Percentiles rank a stretch among this genome's conserved stretches.
Evolutionary conservation across 2,113 vertebrate species (phyloP).

Genomic region (Sterna hirundo): DNA sequence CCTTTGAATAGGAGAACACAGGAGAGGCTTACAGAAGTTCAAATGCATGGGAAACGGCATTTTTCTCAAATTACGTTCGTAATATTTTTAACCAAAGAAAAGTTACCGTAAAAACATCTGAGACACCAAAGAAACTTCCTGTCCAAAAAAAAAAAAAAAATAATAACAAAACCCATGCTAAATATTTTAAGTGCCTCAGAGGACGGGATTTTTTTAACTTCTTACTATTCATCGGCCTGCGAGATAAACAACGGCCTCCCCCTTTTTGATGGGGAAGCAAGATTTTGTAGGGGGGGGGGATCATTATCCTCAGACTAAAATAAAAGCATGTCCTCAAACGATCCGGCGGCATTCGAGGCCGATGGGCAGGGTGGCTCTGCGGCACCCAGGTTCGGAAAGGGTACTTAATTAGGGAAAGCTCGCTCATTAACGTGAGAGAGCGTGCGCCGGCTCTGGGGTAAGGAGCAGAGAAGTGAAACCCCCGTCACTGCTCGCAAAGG

Average conservation of each 20-base stretch:
- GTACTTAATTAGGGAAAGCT: neutral
- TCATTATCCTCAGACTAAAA: neutral
- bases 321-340: neutral
- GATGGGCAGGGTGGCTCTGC: fast-evolving
- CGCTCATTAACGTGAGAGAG: neutral
- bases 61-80: neutral
- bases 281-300: neutral
- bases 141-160: neutral
- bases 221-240: neutral
- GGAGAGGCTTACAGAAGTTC: neutral
- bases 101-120: neutral
- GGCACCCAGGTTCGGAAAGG: neutral
- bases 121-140: neutral
- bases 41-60: neutral
- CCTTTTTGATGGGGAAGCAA: neutral
- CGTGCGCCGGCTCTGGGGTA: neutral
- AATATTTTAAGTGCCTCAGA: neutral
- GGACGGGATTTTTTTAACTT: neutral
- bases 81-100: neutral
- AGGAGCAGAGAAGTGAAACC: neutral
- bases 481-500: neutral
- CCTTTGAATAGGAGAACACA: neutral
- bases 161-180: neutral
- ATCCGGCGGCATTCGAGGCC: fast-evolving
- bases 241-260: neutral